Base-by-base conservation (phyloP, 2,113 vertebrate genomes). In the Calypte anna region DNA sequence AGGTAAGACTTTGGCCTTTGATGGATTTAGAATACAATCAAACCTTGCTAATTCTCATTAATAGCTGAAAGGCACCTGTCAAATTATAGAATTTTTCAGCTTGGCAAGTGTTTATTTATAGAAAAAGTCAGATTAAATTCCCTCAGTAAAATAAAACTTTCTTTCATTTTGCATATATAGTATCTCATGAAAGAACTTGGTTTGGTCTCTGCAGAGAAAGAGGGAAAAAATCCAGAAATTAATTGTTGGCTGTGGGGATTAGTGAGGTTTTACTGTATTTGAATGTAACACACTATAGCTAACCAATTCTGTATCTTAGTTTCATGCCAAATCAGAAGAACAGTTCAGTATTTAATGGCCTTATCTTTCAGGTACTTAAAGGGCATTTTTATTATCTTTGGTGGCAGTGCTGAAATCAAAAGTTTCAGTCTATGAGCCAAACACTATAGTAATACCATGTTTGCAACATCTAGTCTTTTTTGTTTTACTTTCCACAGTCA, bases 1-100 rank as follows among this genome's bases (percentile, higher is more conserved):
- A 99, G 99, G 99, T 99, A 98, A 97, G 98, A 96, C 64, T 96
- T 93, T 84, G 84, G 62, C 93, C 91, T 96, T 97, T 95, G 95
- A 96, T 96, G 93, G 69, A 91, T 93, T 77, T 86, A 93, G 55
- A 96, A 40, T 90, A 46, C 76, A 79, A 86, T 63, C 36, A 94
- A 94, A 92, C 80, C 86, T 94, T 82, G 78, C 94, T 97, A 93
- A 95, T 96, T 95, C 85, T 90, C 84, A 90, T 79, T 82, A 66
- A 64, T 63, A 80, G 33, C 48, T 95, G 72, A 92, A 92, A 80
- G 18, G 15, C 43, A 76, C 18, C 22, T 48, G 40, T 28, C 14
- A 95, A 88, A 79, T 91, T 28, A 46, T 3, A 67, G 36, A 48
- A 19, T 82, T 96, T 90, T 88, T 79, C 55, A 66, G 55, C 80